Evolutionary conservation across 2,797 vertebrate species (phyloP).

Genomic region (Esox lucius): DNA sequence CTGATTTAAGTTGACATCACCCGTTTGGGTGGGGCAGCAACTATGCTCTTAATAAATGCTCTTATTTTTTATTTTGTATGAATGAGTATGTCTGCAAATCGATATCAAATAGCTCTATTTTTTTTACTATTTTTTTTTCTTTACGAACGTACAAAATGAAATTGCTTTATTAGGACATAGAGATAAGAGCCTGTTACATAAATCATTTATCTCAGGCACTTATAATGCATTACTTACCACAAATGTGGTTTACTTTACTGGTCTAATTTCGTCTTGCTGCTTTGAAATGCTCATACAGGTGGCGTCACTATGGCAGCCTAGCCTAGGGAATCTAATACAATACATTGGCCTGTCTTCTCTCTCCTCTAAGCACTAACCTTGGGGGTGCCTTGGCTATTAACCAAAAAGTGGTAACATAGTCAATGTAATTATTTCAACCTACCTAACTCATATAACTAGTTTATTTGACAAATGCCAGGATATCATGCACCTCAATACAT

Average conservation of each 20-base stretch:
- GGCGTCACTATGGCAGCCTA: not conserved
- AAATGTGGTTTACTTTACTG: not conserved
- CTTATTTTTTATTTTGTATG: not conserved
- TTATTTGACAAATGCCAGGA: not conserved
- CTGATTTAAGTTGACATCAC: constrained; percentile 50
- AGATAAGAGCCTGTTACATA: not conserved
- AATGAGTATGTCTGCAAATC: no score
- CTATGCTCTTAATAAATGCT: constrained; percentile 14
- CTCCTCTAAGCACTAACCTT: not conserved
- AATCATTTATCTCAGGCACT: not conserved
- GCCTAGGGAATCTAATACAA: not conserved
- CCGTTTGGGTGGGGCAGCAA: constrained; percentile 15
- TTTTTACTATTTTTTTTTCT: not conserved
- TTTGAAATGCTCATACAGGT: not conserved
- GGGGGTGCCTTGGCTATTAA: not conserved
- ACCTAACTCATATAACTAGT: not conserved
- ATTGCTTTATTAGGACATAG: not conserved
- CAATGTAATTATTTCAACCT: not conserved
- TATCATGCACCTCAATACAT: not conserved
- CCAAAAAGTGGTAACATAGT: not conserved
- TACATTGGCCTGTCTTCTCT: not conserved
- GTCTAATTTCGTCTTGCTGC: not conserved
- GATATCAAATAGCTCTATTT: not conserved
- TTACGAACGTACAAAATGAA: not conserved
- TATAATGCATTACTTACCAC: constrained; percentile 1